These are phyloP conservation scores for Horisme vitalbata DNA, from an alignment of 2,888 invertebrate species.

Conservation along the genomic window DNA sequence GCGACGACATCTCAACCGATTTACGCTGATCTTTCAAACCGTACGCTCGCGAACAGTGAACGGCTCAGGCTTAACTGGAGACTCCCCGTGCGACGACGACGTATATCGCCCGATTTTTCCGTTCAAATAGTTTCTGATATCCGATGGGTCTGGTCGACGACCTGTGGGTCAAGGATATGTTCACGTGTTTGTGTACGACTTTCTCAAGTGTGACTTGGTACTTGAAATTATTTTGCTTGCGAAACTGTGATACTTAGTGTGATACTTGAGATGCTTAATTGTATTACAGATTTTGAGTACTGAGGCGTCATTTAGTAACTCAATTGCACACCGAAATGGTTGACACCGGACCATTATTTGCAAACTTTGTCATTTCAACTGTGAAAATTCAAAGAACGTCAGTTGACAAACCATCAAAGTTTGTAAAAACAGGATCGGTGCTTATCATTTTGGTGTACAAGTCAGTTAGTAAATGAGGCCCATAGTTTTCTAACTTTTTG, in stretches of 20 bases:
- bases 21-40: slow-evolving; percentile 49
- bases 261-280: no score
- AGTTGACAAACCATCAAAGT: no score
- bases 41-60: slow-evolving; percentile 24
- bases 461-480: no score
- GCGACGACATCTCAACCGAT: slow-evolving; percentile 55
- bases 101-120: slow-evolving; percentile 70
- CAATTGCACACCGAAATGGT: no score
- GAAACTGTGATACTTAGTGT: neutral
- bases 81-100: slow-evolving; percentile 26
- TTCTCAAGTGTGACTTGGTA: slow-evolving; percentile 8
- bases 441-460: no score
- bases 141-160: slow-evolving; percentile 59
- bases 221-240: neutral
- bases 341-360: no score
- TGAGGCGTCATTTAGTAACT: no score
- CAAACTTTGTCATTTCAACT: no score
- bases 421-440: no score
- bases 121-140: slow-evolving; percentile 73
- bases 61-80: slow-evolving; percentile 50
- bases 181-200: slow-evolving; percentile 32
- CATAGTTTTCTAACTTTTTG: no score
- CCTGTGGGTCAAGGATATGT: slow-evolving; percentile 67
- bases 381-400: no score
- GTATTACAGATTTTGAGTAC: no score